Base-by-base conservation (phyloP, 1,140 invertebrate genomes). In the Eumeta japonica region DNA sequence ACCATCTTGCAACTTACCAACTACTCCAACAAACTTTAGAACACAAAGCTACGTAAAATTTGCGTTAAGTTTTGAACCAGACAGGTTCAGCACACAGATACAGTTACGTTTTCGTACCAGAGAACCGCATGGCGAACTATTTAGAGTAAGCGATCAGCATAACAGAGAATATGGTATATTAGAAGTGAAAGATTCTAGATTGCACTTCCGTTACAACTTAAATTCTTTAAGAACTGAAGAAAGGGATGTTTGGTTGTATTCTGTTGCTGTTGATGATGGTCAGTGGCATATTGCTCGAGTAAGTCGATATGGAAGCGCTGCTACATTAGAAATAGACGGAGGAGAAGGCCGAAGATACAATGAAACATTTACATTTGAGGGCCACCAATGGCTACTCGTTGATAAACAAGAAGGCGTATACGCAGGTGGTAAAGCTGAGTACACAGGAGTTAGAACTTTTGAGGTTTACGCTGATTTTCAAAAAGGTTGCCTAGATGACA, bases 391-490 rank as follows among this genome's bases (percentile, higher is more conserved):
- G 86, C 76, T 95, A 38, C 62, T 92, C 32, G 92, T 96, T 15
- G 92, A 95, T 55, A 95, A 94, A 54, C 91, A 95, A 58, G 91
- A 94, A 68, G 92, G 92, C 5, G 91, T 97, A 16, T 94, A 94
- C 57, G 92, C 92, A 1, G 93, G 93, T 37, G 93, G 93, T 4
- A 95, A 95, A 73, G 93, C 92, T 2, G 92, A 95, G 59, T 95
- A 95, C 56, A 93, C 92, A 13, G 92, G 92, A 15, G 89, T 93
- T 1, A 71, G 89, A 34, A 93, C 90, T 0, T 94, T 93, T 62
- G 91, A 94, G 75, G 92, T 96, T 3, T 94, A 94, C 58, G 88
- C 90, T n/a, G 93, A 96, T 65, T 95, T 91, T 67, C 90, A 94
- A 55, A 92, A 94, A 56, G 80, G 80, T 37, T 82, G 80, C 41